phyloP scores from a whole-genome alignment of 2,888 invertebrate species.

The Rhorus exstirpatorius region DNA sequence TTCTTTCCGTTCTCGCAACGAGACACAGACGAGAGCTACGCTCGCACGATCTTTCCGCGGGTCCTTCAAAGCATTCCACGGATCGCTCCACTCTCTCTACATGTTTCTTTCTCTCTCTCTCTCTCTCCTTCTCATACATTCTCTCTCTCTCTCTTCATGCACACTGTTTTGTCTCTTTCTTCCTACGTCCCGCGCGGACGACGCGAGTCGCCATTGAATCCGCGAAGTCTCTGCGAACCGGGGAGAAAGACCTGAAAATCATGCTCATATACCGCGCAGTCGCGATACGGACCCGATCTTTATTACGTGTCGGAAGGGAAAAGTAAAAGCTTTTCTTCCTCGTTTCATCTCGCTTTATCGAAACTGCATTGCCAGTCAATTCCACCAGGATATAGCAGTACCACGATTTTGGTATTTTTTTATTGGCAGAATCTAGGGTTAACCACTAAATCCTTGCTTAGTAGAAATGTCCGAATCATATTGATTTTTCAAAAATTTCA shows the following conservation, averaged over 20 bases:
- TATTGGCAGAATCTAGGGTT: not conserved
- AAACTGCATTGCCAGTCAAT: conserved; percentile 1
- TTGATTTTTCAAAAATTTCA: too few relatives aligned
- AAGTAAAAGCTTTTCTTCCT: conserved; percentile 41
- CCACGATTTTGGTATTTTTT: not conserved
- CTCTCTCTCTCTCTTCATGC: conserved; percentile 65
- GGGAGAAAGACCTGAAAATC: conserved; percentile 46
- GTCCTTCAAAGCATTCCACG: conserved; percentile 86
- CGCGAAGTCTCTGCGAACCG: conserved; percentile 51
- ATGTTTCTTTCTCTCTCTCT: conserved; percentile 71
- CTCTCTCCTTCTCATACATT: conserved; percentile 71
- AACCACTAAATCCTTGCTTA: too few relatives aligned
- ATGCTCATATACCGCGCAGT: conserved; percentile 45
- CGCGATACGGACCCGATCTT: conserved; percentile 56
- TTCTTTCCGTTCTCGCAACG: conserved; percentile 63
- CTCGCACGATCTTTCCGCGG: conserved; percentile 80
- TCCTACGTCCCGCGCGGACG: conserved; percentile 71
- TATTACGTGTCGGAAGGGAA: conserved; percentile 42
- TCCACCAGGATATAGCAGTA: not conserved
- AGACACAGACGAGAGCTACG: conserved; percentile 71
- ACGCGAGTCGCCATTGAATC: conserved; percentile 64
- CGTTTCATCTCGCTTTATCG: conserved; percentile 5
- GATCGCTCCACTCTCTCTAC: conserved; percentile 81
- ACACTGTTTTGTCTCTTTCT: conserved; percentile 72
- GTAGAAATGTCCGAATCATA: too few relatives aligned